These are phyloP conservation scores for Enteromius thamalakanensis DNA, from an alignment of 2,797 vertebrate genomes.

Conservation along the genomic window DNA sequence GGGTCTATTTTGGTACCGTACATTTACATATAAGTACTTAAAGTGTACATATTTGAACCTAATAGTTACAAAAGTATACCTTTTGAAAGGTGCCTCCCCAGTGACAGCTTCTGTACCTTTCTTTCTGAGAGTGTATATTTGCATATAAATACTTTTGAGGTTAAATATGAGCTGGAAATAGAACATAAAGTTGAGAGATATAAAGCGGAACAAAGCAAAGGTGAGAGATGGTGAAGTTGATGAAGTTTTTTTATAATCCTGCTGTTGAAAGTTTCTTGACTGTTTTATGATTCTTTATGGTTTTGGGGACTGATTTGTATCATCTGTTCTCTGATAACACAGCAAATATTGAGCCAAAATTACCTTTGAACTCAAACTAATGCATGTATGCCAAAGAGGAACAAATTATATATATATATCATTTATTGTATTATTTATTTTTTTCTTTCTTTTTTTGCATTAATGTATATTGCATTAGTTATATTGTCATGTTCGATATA, in stretches of 20 bases:
- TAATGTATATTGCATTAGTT: neutral
- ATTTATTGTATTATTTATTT: too few relatives aligned
- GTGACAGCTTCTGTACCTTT: too few relatives aligned
- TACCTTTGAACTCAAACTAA: constrained; percentile 31
- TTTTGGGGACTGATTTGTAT: constrained; percentile 48
- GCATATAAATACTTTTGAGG: neutral
- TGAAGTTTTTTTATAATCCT: constrained; percentile 39
- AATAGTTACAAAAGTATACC: too few relatives aligned
- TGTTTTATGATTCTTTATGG: constrained; percentile 44
- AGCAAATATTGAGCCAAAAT: constrained; percentile 44
- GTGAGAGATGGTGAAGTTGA: neutral
- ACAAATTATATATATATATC: neutral
- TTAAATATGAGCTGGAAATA: neutral
- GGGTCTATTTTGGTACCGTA: too few relatives aligned
- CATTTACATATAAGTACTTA: too few relatives aligned
- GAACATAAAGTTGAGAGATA: neutral
- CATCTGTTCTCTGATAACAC: constrained; percentile 31
- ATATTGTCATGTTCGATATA: neutral
- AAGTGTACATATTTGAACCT: too few relatives aligned
- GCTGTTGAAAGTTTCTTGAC: neutral
- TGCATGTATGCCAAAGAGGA: constrained; percentile 2
- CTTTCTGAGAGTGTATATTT: neutral
- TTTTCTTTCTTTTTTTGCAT: too few relatives aligned
- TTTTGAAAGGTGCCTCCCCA: too few relatives aligned
- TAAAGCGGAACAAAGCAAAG: neutral